A percentile compares a stretch with the other conserved stretches of the same genome.
Evolutionary conservation across 2,888 invertebrate genomes (phyloP).

Genomic region (Machimus atricapillus): DNA sequence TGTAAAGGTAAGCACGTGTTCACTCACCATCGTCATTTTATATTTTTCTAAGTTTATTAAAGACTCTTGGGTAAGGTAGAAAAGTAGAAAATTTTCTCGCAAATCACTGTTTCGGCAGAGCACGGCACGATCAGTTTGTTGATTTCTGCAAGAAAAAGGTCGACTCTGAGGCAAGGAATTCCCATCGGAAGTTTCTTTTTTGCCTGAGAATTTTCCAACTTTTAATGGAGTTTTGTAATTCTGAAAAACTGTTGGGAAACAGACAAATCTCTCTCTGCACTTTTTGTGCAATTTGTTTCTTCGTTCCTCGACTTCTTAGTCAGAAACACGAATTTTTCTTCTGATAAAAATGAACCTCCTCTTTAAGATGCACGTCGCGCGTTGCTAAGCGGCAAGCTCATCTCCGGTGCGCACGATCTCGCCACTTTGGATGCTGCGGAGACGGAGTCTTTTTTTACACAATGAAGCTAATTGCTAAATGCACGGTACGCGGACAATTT

Average conservation of each 20-base stretch:
- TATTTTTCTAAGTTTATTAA: neutral
- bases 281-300: neutral
- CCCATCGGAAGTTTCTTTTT: neutral
- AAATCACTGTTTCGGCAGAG: neutral
- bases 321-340: neutral
- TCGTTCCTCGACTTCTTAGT: neutral
- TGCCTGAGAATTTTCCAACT: neutral
- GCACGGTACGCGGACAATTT: neutral
- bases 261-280: neutral
- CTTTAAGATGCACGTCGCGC: neutral
- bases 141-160: neutral
- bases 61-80: neutral
- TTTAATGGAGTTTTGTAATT: neutral
- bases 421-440: neutral
- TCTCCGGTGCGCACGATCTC: neutral
- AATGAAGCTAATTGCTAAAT: neutral
- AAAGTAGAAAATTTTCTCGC: neutral
- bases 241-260: neutral
- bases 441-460: neutral
- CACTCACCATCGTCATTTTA: neutral
- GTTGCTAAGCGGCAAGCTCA: neutral
- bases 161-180: neutral
- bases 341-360: neutral
- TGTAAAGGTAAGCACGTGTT: neutral
- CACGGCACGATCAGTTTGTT: neutral